Percentiles rank a stretch among this genome's conserved stretches.
phyloP scores from a whole-genome alignment of 2,113 vertebrate species.

The Muntiacus muntjak region DNA sequence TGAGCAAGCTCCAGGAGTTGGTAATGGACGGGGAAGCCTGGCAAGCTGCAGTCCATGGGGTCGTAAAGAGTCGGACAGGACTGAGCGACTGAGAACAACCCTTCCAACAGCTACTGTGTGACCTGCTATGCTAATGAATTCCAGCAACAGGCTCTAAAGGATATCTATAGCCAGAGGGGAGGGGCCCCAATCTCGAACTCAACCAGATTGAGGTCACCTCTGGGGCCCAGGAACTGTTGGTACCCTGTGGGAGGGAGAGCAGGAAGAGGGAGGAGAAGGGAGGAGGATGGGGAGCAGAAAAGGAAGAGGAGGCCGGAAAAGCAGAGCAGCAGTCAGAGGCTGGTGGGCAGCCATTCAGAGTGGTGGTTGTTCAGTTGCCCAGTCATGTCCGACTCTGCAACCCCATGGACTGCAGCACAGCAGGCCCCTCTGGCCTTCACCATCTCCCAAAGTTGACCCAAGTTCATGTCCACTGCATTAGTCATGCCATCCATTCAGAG shows the following conservation, averaged over 20 bases:
- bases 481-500: neutral
- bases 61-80: neutral
- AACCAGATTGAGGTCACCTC: conserved; percentile 9
- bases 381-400: neutral
- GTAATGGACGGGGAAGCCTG: neutral
- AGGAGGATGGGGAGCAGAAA: neutral
- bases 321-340: neutral
- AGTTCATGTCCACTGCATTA: neutral
- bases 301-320: too few relatives aligned
- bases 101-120: conserved; percentile 71
- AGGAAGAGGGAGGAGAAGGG: neutral
- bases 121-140: conserved; percentile 81
- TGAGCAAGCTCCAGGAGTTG: neutral
- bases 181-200: conserved; percentile 63
- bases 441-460: neutral
- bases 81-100: neutral
- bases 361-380: neutral
- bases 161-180: conserved; percentile 71
- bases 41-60: neutral
- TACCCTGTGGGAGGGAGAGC: neutral
- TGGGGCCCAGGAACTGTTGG: neutral
- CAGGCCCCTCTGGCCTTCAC: neutral
- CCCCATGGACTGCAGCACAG: neutral
- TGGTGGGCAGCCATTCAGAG: neutral
- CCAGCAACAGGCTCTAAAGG: conserved; percentile 78